Conservation (phyloP, 1,140 invertebrate genomes). For the Trichonephila clavata region DNA sequence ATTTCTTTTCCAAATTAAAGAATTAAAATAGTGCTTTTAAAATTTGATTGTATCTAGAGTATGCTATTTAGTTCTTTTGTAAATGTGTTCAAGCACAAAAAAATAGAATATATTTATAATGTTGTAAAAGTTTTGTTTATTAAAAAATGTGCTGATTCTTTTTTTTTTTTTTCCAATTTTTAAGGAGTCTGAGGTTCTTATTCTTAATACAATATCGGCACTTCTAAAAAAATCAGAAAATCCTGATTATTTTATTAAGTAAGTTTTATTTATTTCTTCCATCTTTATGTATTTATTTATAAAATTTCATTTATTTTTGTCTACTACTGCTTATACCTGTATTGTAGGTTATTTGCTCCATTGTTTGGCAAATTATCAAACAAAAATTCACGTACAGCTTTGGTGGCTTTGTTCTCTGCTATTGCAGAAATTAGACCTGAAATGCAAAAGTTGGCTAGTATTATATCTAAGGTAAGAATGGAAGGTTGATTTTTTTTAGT, state of each 20-base stretch:
- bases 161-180: neutral
- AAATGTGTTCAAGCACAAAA: too few relatives aligned
- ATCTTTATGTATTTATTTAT: neutral
- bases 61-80: too few relatives aligned
- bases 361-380: conserved; percentile 65
- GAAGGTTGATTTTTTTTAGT: too few relatives aligned
- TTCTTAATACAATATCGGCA: conserved; percentile 88
- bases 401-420: conserved; percentile 48
- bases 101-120: too few relatives aligned
- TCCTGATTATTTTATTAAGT: conserved; percentile 84
- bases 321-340: neutral
- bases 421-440: conserved; percentile 58
- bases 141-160: neutral
- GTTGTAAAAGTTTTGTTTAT: neutral
- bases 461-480: conserved; percentile 47
- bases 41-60: too few relatives aligned
- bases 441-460: conserved; percentile 1
- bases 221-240: conserved; percentile 86
- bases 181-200: conserved; percentile 66
- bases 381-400: conserved; percentile 50
- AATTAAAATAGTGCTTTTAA: too few relatives aligned
- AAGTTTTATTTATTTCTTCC: conserved; percentile 6
- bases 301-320: neutral
- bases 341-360: conserved; percentile 62
- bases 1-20: too few relatives aligned